Base-by-base conservation (phyloP, 2,888 invertebrate genomes). In the Omphaloscelis lunosa region DNA sequence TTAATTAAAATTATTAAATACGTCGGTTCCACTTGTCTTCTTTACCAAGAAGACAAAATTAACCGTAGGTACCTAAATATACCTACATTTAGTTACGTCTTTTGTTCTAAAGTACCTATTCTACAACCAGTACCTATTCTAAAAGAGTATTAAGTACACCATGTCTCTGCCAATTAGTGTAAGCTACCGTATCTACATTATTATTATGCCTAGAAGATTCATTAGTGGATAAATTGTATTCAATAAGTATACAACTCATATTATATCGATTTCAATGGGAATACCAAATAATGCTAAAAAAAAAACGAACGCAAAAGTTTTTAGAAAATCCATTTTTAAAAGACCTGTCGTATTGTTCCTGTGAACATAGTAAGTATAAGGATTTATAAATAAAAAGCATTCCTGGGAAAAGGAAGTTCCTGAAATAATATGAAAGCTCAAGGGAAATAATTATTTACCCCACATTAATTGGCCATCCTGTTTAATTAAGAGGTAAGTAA, bases 401-500 rank as follows among this genome's bases (percentile, higher is more conserved):
- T 27, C 7, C n/a, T n/a, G n/a, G 8, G 5, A 81, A 34, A 41
- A 34, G 11, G 2, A n/a, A 59, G 4, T 59, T 82, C 51, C 17
- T 15, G 23, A 15, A 67, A 76, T 39, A 53, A 39, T 62, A 17
- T 58, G 15, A 29, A 23, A 15, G 29, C 73, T 53, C 61, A 12
- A 29, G 58, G 53, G 80, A 66, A 53, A 68, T 63, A 29, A 76
- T 66, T 53, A 6, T 7, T n/a, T 58, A 48, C 15, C n/a, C 56
- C 51, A 41, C 29, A 66, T 79, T 58, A n/a, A 48, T 63, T 61
- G 68, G 0, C 45, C 53, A 69, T 63, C 3, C 48, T 68, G 9
- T 8, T 45, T 78, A 66, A 72, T 69, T 48, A 61, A 41, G 65
- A 58, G 59, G 65, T 65, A 72, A 77, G 65, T 53, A 61, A 63